Percentiles rank a stretch among this genome's conserved stretches.
These are phyloP conservation scores for Chironomus tepperi DNA, from an alignment of 1,140 invertebrate species.

Conservation along the genomic window DNA sequence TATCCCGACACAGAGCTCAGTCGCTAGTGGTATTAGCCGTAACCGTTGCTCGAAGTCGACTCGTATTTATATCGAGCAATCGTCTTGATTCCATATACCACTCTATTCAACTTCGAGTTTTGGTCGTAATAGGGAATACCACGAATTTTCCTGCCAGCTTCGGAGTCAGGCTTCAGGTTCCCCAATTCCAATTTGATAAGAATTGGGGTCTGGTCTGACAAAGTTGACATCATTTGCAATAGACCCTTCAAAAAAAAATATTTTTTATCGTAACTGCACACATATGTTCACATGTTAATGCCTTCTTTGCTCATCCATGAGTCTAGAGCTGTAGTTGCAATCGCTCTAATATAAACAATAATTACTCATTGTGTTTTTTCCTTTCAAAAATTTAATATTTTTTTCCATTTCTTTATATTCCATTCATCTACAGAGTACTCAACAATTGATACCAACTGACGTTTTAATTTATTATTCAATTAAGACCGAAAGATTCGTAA, in stretches of 20 bases:
- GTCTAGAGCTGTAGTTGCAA: background rate
- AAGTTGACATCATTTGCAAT: too few species aligned
- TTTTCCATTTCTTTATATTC: background rate
- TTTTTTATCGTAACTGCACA: slow-evolving; percentile 7
- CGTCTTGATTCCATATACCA: too few species aligned
- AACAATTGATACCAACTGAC: slow-evolving; percentile 19
- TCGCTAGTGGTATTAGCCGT: too few species aligned
- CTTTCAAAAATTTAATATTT: background rate
- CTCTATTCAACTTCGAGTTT: too few species aligned
- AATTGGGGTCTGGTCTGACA: too few species aligned
- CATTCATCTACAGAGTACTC: background rate
- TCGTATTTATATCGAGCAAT: too few species aligned
- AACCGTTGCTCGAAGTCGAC: too few species aligned
- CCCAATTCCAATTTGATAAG: too few species aligned
- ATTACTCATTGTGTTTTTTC: slow-evolving; percentile 21
- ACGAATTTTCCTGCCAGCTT: too few species aligned
- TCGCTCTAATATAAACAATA: slow-evolving; percentile 19
- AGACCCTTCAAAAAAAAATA: background rate
- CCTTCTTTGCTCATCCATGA: background rate
- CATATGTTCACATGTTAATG: background rate
- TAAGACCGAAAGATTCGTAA: background rate
- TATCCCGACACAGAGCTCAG: too few species aligned
- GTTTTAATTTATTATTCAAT: background rate
- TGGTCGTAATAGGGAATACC: too few species aligned
- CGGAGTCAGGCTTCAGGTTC: too few species aligned